These are phyloP conservation scores for Mythimna loreyi DNA, from an alignment of 2,888 invertebrate genomes.

Conservation along the genomic window DNA sequence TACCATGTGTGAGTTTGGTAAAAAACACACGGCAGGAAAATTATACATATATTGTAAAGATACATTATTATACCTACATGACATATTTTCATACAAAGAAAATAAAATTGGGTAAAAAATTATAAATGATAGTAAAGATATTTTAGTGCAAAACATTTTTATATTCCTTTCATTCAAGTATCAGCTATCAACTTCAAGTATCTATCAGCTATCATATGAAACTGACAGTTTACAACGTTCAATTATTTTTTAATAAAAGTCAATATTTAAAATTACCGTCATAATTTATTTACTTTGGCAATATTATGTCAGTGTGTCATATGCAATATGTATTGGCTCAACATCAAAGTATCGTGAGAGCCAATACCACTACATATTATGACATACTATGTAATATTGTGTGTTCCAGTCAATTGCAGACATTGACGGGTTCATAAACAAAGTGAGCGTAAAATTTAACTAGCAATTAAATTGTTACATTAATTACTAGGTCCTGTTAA, in stretches of 20 bases:
- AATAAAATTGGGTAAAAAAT: too few species aligned
- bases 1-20: too few species aligned
- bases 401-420: constrained; percentile 7
- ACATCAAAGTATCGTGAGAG: constrained; percentile 27
- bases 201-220: background rate
- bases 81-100: too few species aligned
- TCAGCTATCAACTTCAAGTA: background rate
- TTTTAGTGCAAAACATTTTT: background rate
- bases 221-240: background rate
- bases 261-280: too few species aligned
- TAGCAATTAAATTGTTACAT: constrained; percentile 41
- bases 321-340: constrained; percentile 14
- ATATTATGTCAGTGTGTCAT: constrained; percentile 15
- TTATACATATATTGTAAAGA: too few species aligned
- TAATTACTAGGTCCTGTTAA: constrained; percentile 40
- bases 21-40: too few species aligned
- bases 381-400: too few species aligned
- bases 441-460: constrained; percentile 37
- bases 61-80: too few species aligned
- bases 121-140: background rate
- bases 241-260: background rate
- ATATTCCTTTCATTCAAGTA: background rate
- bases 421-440: constrained; percentile 35
- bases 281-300: constrained; percentile 1
- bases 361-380: too few species aligned